Percentiles rank a stretch among this genome's conserved stretches.
These are phyloP conservation scores for Steinernema hermaphroditum DNA, from an alignment of 2,888 invertebrate species.

Conservation along the genomic window DNA sequence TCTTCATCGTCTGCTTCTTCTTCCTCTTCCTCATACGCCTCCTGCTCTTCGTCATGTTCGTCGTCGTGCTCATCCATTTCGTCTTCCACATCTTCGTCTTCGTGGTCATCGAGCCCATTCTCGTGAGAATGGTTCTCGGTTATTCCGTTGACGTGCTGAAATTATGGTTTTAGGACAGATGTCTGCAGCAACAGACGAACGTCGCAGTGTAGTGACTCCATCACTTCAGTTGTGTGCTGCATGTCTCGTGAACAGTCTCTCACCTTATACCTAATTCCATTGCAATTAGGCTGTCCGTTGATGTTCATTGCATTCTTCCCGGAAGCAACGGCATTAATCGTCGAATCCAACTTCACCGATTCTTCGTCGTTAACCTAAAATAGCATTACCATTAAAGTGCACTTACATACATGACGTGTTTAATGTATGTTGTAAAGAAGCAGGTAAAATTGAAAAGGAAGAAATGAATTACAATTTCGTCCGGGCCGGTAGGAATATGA, in stretches of 20 bases:
- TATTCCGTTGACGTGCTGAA: conserved; percentile 6
- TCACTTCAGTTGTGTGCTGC: no score
- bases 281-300: conserved; percentile 11
- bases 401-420: no score
- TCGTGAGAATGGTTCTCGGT: no score
- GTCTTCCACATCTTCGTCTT: conserved; percentile 28
- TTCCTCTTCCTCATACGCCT: not conserved
- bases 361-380: conserved; percentile 6
- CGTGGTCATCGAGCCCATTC: not conserved
- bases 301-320: conserved; percentile 10
- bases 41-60: conserved; percentile 26
- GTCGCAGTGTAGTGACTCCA: no score
- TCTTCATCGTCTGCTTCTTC: conserved; percentile 8
- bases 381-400: not conserved
- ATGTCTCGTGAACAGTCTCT: no score
- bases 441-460: not conserved
- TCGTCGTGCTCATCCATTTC: conserved; percentile 14
- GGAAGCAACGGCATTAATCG: conserved; percentile 7
- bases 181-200: no score
- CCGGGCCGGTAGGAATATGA: conserved; percentile 1
- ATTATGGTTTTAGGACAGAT: no score
- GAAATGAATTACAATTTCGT: conserved; percentile 12
- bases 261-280: conserved; percentile 11
- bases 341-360: conserved; percentile 8
- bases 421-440: no score